Conservation (phyloP, 2,113 vertebrate genomes). For the Poeciliopsis turrubarensis region DNA sequence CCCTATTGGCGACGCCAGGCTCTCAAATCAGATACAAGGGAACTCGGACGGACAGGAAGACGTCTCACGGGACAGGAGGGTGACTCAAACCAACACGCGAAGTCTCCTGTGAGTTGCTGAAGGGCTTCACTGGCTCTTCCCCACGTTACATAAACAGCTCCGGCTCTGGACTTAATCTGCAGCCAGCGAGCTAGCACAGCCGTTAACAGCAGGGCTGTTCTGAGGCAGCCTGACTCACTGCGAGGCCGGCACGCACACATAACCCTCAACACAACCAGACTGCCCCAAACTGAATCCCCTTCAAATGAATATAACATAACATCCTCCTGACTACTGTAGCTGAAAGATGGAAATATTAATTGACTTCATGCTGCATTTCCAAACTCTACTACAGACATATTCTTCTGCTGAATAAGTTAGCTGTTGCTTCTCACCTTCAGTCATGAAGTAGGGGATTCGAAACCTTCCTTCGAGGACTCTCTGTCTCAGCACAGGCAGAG, state of each 20-base stretch:
- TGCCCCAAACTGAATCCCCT: slow-evolving; percentile 20
- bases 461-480: slow-evolving; percentile 96
- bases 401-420: neutral
- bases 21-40: slow-evolving; percentile 35
- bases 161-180: slow-evolving; percentile 68
- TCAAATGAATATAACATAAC: slow-evolving; percentile 40
- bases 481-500: slow-evolving; percentile 93
- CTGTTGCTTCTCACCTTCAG: slow-evolving; percentile 87
- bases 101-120: slow-evolving; percentile 40
- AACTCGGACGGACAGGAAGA: slow-evolving; percentile 41
- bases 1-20: slow-evolving; percentile 33
- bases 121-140: slow-evolving; percentile 59
- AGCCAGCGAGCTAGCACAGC: slow-evolving; percentile 50
- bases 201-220: slow-evolving; percentile 57
- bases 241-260: slow-evolving; percentile 17
- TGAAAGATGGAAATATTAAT: neutral
- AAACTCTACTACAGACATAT: neutral
- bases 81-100: slow-evolving; percentile 40
- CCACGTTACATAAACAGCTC: slow-evolving; percentile 73
- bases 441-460: slow-evolving; percentile 99
- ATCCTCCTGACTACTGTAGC: slow-evolving; percentile 23
- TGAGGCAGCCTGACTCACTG: slow-evolving; percentile 55
- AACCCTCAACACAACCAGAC: slow-evolving; percentile 29
- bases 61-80: slow-evolving; percentile 21
- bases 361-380: neutral